Percentiles rank a stretch among this genome's conserved stretches.
Conservation (phyloP, 2,888 invertebrate species). For the Lysandra bellargus region DNA sequence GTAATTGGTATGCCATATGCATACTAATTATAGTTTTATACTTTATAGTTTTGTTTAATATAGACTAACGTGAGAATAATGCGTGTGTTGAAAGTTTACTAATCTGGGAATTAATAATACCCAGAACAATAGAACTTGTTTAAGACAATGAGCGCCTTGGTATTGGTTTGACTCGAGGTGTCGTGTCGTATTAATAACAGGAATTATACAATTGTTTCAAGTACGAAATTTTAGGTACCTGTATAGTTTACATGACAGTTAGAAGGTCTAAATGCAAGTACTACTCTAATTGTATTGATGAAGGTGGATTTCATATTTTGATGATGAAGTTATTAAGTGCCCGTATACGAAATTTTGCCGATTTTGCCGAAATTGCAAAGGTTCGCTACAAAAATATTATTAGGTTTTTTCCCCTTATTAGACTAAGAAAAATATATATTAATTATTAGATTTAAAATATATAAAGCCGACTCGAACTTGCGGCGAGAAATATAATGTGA, state of each 20-base stretch:
- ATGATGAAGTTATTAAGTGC: too few relatives aligned
- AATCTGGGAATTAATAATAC: constrained; percentile 56
- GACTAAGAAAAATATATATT: too few relatives aligned
- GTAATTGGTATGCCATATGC: constrained; percentile 11
- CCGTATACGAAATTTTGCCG: too few relatives aligned
- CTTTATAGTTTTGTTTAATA: constrained; percentile 30
- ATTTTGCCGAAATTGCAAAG: too few relatives aligned
- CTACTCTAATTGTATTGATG: too few relatives aligned
- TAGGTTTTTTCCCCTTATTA: too few relatives aligned
- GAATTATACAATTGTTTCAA: constrained; percentile 29
- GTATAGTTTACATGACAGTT: background rate
- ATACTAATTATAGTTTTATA: background rate
- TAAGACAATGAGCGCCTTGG: constrained; percentile 38
- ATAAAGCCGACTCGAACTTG: too few relatives aligned
- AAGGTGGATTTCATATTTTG: too few relatives aligned
- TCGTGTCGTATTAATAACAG: constrained; percentile 33
- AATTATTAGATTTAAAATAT: too few relatives aligned
- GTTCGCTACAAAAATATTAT: too few relatives aligned
- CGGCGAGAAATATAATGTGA: too few relatives aligned
- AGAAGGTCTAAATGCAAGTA: background rate
- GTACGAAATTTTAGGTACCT: background rate
- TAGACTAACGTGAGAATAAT: constrained; percentile 47
- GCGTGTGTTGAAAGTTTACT: constrained; percentile 61
- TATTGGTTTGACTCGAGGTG: constrained; percentile 40
- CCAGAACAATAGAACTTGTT: constrained; percentile 57